These are phyloP conservation scores for Mustelus asterias DNA, from an alignment of 2,113 vertebrate genomes.

Conservation along the genomic window DNA sequence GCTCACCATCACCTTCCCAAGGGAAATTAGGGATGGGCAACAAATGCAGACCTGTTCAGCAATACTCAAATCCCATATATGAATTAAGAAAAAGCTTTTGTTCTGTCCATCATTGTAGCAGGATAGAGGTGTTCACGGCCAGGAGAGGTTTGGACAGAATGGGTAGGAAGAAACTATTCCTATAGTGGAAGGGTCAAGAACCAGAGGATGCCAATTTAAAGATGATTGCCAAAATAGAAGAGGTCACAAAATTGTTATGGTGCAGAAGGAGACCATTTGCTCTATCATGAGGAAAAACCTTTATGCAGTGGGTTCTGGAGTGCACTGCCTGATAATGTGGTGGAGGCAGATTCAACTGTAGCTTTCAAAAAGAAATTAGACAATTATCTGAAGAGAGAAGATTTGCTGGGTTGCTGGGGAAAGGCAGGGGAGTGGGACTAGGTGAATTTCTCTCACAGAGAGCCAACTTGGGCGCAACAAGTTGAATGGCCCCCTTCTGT, in stretches of 20 bases:
- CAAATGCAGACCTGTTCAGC: too few species aligned
- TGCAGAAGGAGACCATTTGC: too few species aligned
- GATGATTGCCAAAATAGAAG: neutral
- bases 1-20: too few species aligned
- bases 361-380: too few species aligned
- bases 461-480: too few species aligned
- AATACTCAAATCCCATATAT: too few species aligned
- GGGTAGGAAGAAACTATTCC: neutral
- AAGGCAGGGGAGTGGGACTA: too few species aligned
- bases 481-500: too few species aligned
- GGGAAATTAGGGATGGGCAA: too few species aligned
- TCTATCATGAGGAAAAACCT: neutral
- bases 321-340: neutral
- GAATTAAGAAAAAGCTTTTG: neutral
- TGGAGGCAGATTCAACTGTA: neutral
- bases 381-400: neutral
- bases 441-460: too few species aligned
- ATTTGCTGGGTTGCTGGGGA: neutral
- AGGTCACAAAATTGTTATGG: too few species aligned
- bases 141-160: neutral
- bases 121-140: neutral
- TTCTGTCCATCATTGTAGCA: neutral
- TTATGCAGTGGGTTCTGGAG: neutral
- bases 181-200: neutral
- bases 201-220: neutral